Conservation (phyloP, 1,140 invertebrate genomes). For the Eupristina koningsbergeri region DNA sequence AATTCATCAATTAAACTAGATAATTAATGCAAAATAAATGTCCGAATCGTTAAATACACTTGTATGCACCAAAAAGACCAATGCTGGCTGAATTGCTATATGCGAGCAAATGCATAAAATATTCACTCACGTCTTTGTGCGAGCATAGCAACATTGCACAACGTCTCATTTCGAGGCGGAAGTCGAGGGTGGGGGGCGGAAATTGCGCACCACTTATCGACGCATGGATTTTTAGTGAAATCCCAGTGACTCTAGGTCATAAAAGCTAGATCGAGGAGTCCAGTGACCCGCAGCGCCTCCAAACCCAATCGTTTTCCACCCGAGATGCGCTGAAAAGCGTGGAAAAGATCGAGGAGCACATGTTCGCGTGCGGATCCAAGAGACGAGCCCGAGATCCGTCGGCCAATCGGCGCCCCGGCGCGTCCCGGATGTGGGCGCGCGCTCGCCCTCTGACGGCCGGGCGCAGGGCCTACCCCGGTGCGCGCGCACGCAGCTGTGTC, state of each 20-base stretch:
- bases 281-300: neutral
- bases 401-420: neutral
- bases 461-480: slow-evolving; percentile 18
- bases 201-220: slow-evolving; percentile 20
- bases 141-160: slow-evolving; percentile 18
- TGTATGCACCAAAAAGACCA: too few species aligned
- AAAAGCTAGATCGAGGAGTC: too few species aligned
- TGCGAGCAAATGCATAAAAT: neutral
- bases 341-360: too few species aligned
- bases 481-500: neutral
- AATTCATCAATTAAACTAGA: too few species aligned
- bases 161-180: slow-evolving; percentile 19
- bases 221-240: neutral
- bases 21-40: too few species aligned
- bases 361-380: too few species aligned
- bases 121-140: neutral
- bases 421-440: neutral
- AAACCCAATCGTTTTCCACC: neutral
- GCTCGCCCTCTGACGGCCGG: slow-evolving; percentile 26
- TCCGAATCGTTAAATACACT: too few species aligned
- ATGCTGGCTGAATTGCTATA: neutral
- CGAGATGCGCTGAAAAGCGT: too few species aligned
- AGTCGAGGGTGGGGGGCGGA: slow-evolving; percentile 26
- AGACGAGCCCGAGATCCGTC: neutral
- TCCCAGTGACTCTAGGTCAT: neutral